Conservation (phyloP, 2,797 vertebrate genomes). For the Pygocentrus nattereri region DNA sequence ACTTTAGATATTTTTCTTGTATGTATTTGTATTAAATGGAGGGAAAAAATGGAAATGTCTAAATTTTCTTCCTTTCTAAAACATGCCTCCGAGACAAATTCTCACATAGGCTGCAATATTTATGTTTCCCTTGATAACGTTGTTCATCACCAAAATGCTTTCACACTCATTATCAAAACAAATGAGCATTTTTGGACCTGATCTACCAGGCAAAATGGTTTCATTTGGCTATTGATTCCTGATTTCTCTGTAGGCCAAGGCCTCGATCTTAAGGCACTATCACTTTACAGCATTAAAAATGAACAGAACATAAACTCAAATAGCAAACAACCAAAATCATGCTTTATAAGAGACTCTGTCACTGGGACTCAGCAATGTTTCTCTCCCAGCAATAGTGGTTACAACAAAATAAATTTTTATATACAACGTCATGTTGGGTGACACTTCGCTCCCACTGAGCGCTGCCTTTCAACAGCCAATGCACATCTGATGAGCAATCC, state of each 20-base stretch:
- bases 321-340: not conserved
- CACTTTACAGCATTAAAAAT: not conserved
- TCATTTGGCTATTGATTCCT: constrained; percentile 1
- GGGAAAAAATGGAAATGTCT: too few relatives aligned
- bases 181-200: not conserved
- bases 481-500: not conserved
- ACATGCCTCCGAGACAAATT: too few relatives aligned
- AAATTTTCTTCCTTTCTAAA: too few relatives aligned
- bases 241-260: not conserved
- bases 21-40: too few relatives aligned
- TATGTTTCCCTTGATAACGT: too few relatives aligned
- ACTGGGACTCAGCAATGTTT: not conserved
- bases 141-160: not conserved
- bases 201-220: not conserved
- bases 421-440: not conserved
- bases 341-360: not conserved
- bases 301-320: not conserved
- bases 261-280: not conserved
- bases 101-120: too few relatives aligned
- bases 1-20: too few relatives aligned
- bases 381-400: not conserved
- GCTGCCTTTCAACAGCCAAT: not conserved
- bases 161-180: not conserved
- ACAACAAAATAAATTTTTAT: not conserved
- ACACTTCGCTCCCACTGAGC: not conserved